Conservation (phyloP, 2,113 vertebrate genomes). For the Leptodactylus fuscus region DNA sequence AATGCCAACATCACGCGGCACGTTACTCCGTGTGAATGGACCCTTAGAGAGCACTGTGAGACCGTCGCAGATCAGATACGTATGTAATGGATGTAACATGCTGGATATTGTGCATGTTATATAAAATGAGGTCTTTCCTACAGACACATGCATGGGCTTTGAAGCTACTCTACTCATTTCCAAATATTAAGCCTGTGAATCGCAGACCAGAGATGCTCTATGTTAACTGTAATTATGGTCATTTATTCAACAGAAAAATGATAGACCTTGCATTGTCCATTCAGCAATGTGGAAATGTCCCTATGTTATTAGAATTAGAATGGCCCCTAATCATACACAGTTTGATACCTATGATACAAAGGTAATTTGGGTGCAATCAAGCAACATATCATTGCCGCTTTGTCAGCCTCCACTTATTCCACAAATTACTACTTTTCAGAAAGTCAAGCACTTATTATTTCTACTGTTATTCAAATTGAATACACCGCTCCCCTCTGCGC, state of each 20-base stretch:
- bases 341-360: slow-evolving; percentile 70
- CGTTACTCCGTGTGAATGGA: too few relatives aligned
- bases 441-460: slow-evolving; percentile 70
- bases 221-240: slow-evolving; percentile 49
- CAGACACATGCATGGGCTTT: not conserved
- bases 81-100: not conserved
- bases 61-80: not conserved
- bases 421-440: slow-evolving; percentile 65
- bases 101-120: not conserved
- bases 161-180: slow-evolving; percentile 1
- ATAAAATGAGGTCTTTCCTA: not conserved
- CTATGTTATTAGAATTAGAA: slow-evolving; percentile 70
- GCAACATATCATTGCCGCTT: slow-evolving; percentile 66
- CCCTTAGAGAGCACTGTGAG: not conserved
- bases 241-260: slow-evolving; percentile 57
- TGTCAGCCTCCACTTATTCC: slow-evolving; percentile 67
- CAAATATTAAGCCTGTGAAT: slow-evolving; percentile 22
- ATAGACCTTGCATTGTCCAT: slow-evolving; percentile 60
- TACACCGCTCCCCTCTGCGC: slow-evolving; percentile 51
- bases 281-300: slow-evolving; percentile 61
- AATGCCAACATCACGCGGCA: too few relatives aligned
- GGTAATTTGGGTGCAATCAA: slow-evolving; percentile 71
- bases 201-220: slow-evolving; percentile 3
- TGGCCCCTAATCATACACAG: slow-evolving; percentile 70
- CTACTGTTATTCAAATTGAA: slow-evolving; percentile 61